A percentile compares a stretch with the other conserved stretches of the same genome.
phyloP scores from a whole-genome alignment of 1,140 invertebrate species.

The Euura saliciscinereae region DNA sequence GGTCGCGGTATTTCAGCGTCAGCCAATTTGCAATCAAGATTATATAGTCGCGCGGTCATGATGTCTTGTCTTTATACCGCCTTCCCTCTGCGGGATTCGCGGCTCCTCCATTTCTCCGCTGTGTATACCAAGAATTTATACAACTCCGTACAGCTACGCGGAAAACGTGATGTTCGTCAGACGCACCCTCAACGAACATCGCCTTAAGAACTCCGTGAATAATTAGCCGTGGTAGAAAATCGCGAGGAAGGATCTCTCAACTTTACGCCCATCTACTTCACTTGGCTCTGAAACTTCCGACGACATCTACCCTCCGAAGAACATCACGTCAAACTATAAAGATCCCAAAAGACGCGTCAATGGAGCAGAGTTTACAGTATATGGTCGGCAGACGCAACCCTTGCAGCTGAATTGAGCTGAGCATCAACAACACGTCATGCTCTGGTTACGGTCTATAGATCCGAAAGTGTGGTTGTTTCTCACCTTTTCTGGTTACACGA shows the following conservation, averaged over 20 bases:
- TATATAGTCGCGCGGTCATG: background rate
- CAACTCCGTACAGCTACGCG: background rate
- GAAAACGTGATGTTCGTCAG: background rate
- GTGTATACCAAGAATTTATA: too few species aligned
- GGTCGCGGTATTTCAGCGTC: background rate
- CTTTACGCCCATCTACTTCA: background rate
- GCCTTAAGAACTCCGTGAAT: background rate
- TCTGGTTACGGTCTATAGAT: too few species aligned
- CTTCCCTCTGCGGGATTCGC: background rate
- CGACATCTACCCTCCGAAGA: too few species aligned
- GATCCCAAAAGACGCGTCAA: too few species aligned
- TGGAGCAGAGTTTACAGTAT: too few species aligned
- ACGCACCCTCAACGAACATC: background rate
- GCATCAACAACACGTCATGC: too few species aligned
- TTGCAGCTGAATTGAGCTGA: too few species aligned
- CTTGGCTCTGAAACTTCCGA: background rate
- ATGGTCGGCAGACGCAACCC: too few species aligned
- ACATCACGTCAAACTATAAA: too few species aligned
- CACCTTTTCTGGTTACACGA: too few species aligned
- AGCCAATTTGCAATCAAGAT: conserved; percentile 5
- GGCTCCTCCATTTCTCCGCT: background rate
- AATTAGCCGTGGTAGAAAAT: background rate
- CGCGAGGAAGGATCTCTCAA: background rate
- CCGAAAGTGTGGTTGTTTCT: too few species aligned
- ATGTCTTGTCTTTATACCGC: background rate